phyloP scores from a whole-genome alignment of 2,797 vertebrate genomes.

The Phaenicophaeus curvirostris region DNA sequence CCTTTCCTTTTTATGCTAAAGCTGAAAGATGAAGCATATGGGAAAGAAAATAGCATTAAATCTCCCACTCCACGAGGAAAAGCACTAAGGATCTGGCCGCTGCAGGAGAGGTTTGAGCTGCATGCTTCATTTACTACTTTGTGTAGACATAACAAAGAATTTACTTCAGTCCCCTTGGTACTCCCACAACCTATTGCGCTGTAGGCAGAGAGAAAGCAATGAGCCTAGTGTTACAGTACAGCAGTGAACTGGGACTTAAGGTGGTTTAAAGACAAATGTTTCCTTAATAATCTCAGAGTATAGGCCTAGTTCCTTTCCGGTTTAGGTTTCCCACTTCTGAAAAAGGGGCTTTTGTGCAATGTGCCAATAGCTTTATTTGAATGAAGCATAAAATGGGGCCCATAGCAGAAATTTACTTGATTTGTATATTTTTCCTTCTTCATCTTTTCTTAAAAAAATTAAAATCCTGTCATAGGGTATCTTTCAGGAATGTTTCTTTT shows the following conservation, averaged over 20 bases:
- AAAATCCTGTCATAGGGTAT: not conserved
- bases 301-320: not conserved
- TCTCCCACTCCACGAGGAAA: not conserved
- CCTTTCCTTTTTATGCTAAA: not conserved
- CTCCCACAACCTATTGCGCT: not conserved
- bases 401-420: not conserved
- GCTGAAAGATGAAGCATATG: not conserved
- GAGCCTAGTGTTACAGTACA: not conserved
- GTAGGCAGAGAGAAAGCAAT: constrained; percentile 3
- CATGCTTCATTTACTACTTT: constrained; percentile 62
- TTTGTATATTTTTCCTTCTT: not conserved
- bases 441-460: not conserved
- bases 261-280: not conserved
- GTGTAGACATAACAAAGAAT: constrained; percentile 60
- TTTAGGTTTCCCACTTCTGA: not conserved
- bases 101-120: not conserved
- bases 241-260: not conserved
- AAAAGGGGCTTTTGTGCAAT: not conserved
- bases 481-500: not conserved
- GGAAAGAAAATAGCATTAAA: constrained; percentile 30
- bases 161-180: not conserved
- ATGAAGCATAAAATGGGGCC: not conserved
- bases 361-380: not conserved
- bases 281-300: not conserved
- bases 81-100: not conserved